phyloP scores from a whole-genome alignment of 2,888 invertebrate genomes.

The Corbicula japonica region DNA sequence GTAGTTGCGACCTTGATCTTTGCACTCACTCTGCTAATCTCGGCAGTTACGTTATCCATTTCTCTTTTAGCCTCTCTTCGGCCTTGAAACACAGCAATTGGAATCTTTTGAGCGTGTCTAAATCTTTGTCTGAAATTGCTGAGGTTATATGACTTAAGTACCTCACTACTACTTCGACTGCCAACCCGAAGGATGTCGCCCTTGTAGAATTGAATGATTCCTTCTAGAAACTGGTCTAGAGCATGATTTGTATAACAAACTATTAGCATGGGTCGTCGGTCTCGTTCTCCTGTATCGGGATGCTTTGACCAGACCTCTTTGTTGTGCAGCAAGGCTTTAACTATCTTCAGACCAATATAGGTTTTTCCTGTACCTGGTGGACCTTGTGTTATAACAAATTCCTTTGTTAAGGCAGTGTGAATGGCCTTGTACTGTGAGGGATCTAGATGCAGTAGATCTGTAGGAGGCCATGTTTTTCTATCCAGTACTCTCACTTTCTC shows the following conservation, averaged over 20 bases:
- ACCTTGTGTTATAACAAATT: constrained; percentile 87
- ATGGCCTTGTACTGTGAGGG: constrained; percentile 82
- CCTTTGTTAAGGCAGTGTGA: constrained; percentile 80
- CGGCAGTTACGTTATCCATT: constrained; percentile 61
- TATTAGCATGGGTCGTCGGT: constrained; percentile 83
- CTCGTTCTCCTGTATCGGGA: constrained; percentile 47
- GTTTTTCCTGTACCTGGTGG: constrained; percentile 97
- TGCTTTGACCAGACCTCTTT: constrained; percentile 83
- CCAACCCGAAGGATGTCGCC: constrained; percentile 82
- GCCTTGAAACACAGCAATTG: constrained; percentile 52
- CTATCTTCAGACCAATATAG: constrained; percentile 92
- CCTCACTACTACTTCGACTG: constrained; percentile 78
- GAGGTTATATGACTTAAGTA: constrained; percentile 67
- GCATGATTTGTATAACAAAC: constrained; percentile 86
- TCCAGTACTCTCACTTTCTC: constrained; percentile 38
- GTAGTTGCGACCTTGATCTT: constrained; percentile 70
- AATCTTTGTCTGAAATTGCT: constrained; percentile 61
- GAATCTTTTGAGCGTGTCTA: constrained; percentile 50
- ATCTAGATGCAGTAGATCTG: constrained; percentile 79
- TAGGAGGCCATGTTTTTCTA: constrained; percentile 58
- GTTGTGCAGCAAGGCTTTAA: constrained; percentile 89
- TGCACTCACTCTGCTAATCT: constrained; percentile 67
- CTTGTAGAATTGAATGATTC: constrained; percentile 78
- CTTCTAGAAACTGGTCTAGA: constrained; percentile 86
- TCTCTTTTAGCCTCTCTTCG: constrained; percentile 59